Conservation (phyloP, 1,140 invertebrate genomes). For the Luehdorfia chinensis region DNA sequence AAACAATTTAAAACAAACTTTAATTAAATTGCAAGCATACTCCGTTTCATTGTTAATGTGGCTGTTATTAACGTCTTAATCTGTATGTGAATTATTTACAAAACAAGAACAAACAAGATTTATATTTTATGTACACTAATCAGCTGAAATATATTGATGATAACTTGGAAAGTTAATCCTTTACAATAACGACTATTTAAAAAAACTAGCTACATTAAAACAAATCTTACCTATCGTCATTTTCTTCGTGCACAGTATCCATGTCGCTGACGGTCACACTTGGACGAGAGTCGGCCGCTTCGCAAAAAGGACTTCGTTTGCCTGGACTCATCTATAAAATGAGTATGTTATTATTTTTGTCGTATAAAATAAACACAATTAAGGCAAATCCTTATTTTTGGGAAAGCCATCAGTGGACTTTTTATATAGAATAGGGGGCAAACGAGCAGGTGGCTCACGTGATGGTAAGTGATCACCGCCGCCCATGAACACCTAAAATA, state of each 20-base stretch:
- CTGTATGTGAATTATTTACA: not conserved
- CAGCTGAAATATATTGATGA: not conserved
- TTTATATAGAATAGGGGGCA: no score
- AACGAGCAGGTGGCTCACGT: no score
- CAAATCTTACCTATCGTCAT: conserved; percentile 68
- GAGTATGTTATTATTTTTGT: conserved; percentile 16
- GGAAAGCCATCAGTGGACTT: no score
- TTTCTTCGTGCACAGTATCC: conserved; percentile 70
- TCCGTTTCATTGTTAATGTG: conserved; percentile 28
- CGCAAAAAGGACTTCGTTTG: conserved; percentile 48
- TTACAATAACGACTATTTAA: no score
- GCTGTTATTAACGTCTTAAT: conserved; percentile 6
- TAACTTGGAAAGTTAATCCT: no score
- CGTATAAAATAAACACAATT: no score
- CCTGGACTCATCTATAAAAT: conserved; percentile 56
- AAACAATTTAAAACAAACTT: conserved; percentile 60
- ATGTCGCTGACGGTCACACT: conserved; percentile 64
- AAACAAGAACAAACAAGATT: no score
- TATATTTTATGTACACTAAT: not conserved
- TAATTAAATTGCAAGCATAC: conserved; percentile 56
- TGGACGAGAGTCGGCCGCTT: conserved; percentile 49
- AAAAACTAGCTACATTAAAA: no score
- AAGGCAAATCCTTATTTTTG: no score
- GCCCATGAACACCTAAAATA: no score
- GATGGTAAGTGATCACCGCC: no score